Evolutionary conservation across 1,140 invertebrate species (phyloP).

Genomic region (Ruditapes philippinarum): DNA sequence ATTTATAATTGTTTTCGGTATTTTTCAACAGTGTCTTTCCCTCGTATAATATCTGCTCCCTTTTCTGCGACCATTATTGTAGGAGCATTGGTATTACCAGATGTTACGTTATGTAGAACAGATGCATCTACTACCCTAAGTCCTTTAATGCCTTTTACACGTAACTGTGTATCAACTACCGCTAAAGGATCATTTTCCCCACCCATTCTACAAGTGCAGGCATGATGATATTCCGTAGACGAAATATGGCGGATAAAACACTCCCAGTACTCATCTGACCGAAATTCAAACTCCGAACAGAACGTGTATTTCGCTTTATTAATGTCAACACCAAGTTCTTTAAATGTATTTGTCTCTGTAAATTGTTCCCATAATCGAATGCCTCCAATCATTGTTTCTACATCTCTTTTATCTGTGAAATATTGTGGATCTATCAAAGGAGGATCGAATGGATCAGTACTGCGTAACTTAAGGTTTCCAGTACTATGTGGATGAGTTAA

Average conservation of each 20-base stretch:
- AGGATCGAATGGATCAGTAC: constrained; percentile 91
- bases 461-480: constrained; percentile 79
- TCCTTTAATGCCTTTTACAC: constrained; percentile 75
- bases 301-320: constrained; percentile 38
- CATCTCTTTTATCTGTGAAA: constrained; percentile 70
- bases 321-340: constrained; percentile 60
- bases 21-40: constrained; percentile 14
- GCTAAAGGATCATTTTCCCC: constrained; percentile 93
- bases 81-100: constrained; percentile 93
- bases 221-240: constrained; percentile 93
- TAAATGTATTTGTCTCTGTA: constrained; percentile 63
- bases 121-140: constrained; percentile 78
- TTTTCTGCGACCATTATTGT: constrained; percentile 96
- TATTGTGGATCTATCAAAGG: constrained; percentile 93
- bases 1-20: too few species aligned
- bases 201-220: constrained; percentile 97
- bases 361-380: constrained; percentile 62
- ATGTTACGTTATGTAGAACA: constrained; percentile 72
- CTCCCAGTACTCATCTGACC: constrained; percentile 81
- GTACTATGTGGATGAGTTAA: constrained; percentile 72
- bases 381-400: constrained; percentile 70
- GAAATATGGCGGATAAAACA: constrained; percentile 82
- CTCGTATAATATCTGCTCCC: constrained; percentile 91
- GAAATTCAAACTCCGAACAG: constrained; percentile 61
- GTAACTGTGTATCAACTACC: constrained; percentile 93